Conservation (phyloP, 2,113 vertebrate genomes). For the Takifugu bimaculatus region DNA sequence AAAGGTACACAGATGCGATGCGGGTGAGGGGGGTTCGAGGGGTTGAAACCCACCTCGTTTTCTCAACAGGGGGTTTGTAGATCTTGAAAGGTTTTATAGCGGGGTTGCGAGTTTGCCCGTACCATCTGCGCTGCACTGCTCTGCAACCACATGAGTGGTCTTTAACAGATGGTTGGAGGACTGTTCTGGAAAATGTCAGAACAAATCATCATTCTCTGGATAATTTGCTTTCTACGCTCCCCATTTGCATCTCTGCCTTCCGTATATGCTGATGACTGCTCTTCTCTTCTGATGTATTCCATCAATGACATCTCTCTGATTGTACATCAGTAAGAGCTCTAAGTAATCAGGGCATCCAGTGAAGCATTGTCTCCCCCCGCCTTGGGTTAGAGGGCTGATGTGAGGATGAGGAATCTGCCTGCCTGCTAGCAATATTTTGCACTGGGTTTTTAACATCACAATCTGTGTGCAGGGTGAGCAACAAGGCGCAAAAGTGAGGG, state of each 20-base stretch:
- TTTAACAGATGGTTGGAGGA: slow-evolving; percentile 75
- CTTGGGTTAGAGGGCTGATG: neutral
- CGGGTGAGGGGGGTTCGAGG: neutral
- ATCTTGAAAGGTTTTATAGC: slow-evolving; percentile 72
- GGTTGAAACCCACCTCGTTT: slow-evolving; percentile 14
- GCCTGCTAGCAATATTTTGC: too few relatives aligned
- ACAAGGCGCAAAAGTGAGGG: too few relatives aligned
- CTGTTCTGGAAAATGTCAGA: slow-evolving; percentile 75
- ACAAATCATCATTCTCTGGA: slow-evolving; percentile 71
- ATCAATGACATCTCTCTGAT: neutral
- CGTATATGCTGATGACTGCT: slow-evolving; percentile 19
- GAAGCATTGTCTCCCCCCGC: slow-evolving; percentile 16
- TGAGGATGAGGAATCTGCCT: slow-evolving; percentile 19
- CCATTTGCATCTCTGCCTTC: slow-evolving; percentile 34
- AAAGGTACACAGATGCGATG: too few relatives aligned
- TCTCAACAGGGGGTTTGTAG: slow-evolving; percentile 39
- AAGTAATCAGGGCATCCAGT: slow-evolving; percentile 38
- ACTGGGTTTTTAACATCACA: neutral
- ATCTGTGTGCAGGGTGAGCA: neutral
- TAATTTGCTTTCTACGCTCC: slow-evolving; percentile 64
- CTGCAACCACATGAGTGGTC: slow-evolving; percentile 69
- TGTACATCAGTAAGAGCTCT: slow-evolving; percentile 39
- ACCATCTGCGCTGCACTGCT: slow-evolving; percentile 66
- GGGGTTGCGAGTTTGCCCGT: slow-evolving; percentile 59
- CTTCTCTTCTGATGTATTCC: slow-evolving; percentile 8